Percentiles rank a stretch among this genome's conserved stretches.
These are phyloP conservation scores for Cyprinella venusta DNA, from an alignment of 2,797 vertebrate species.

Conservation along the genomic window DNA sequence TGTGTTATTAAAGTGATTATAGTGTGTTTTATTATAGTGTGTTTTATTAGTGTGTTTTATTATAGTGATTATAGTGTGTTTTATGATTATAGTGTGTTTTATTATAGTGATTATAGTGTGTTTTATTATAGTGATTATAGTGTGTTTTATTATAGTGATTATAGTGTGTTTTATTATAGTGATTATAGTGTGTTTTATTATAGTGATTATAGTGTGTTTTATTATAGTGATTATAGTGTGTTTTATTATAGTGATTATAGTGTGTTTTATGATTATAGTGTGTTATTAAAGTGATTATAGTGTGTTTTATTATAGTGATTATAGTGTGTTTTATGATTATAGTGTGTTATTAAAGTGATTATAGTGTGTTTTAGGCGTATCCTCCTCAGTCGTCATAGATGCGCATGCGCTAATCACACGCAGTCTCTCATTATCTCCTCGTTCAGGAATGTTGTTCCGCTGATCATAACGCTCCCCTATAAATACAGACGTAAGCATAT, in stretches of 20 bases:
- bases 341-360: too few species aligned
- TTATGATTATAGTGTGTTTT: too few species aligned
- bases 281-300: neutral
- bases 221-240: too few species aligned
- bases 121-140: neutral
- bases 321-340: neutral
- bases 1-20: neutral
- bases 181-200: neutral
- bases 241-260: neutral
- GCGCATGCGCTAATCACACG: neutral
- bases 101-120: too few species aligned
- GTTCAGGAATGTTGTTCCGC: neutral
- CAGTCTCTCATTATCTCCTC: slow-evolving; percentile 26
- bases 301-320: neutral
- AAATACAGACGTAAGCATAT: slow-evolving; percentile 18
- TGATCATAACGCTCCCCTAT: neutral
- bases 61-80: neutral
- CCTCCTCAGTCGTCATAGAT: neutral
- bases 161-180: too few species aligned
- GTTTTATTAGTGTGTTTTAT: too few species aligned
- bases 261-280: neutral
- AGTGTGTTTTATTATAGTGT: neutral
- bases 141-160: neutral
- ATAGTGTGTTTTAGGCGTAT: neutral
- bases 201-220: neutral